Conservation (phyloP, 1,140 invertebrate species). For the Nasonia giraulti region DNA sequence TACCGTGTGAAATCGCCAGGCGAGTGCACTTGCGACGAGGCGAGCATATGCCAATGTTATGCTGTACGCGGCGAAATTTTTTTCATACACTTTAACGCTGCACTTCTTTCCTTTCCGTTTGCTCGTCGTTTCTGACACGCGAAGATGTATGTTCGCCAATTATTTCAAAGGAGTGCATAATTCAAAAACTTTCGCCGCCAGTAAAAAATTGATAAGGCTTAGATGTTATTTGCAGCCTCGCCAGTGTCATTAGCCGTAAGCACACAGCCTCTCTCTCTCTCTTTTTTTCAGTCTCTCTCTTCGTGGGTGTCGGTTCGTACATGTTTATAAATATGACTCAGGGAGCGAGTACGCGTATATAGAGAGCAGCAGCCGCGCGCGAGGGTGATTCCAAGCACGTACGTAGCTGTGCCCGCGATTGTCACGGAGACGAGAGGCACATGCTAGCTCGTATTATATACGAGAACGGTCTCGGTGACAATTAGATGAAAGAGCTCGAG, state of each 20-base stretch:
- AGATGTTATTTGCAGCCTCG: background rate
- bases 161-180: too few relatives aligned
- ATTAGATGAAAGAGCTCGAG: conserved; percentile 25
- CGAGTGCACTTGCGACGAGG: background rate
- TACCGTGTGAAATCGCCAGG: background rate
- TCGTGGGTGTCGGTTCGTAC: conserved; percentile 25
- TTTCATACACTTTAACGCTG: background rate
- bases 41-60: background rate
- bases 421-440: background rate
- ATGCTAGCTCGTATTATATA: background rate
- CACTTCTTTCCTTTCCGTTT: background rate
- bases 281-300: background rate
- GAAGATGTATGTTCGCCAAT: background rate
- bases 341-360: background rate
- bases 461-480: conserved; percentile 35
- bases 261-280: background rate
- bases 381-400: conserved; percentile 29
- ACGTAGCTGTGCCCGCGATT: background rate
- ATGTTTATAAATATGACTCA: conserved; percentile 47
- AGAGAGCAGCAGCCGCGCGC: background rate
- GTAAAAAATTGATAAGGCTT: too few relatives aligned
- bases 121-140: background rate
- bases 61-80: background rate
- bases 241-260: background rate
- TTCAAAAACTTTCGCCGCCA: too few relatives aligned